A percentile compares a stretch with the other conserved stretches of the same genome.
Conservation (phyloP, 2,797 vertebrate species). For the Enteromius anoplus region DNA sequence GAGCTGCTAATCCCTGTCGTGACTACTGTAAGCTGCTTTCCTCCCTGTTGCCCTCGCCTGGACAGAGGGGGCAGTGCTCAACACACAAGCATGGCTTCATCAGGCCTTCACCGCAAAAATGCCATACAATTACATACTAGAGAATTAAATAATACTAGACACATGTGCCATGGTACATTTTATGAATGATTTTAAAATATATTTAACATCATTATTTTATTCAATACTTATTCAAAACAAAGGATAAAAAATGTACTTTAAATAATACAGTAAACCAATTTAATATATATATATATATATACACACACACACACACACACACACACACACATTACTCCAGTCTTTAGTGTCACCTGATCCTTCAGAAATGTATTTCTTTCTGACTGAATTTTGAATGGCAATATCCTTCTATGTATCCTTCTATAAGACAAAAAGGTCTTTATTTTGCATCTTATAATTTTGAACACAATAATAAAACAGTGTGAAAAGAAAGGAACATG, state of each 20-base stretch:
- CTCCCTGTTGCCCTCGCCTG: constrained; percentile 55
- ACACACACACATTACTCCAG: not conserved
- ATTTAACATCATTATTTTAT: not conserved
- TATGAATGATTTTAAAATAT: not conserved
- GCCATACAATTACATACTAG: not conserved
- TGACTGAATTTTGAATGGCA: not conserved
- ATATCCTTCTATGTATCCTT: not conserved
- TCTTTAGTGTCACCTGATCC: not conserved
- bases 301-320: no score
- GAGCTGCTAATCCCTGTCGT: constrained; percentile 66
- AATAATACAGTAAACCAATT: not conserved
- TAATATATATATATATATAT: no score
- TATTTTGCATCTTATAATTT: not conserved
- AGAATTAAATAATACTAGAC: not conserved
- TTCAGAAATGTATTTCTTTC: not conserved
- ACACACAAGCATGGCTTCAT: not conserved
- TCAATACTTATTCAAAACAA: not conserved
- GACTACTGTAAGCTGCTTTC: constrained; percentile 66
- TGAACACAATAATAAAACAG: not conserved
- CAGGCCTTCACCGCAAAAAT: not conserved
- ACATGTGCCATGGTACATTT: not conserved
- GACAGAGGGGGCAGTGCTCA: constrained; percentile 42
- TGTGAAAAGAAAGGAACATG: not conserved
- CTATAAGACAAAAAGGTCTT: not conserved
- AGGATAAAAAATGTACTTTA: not conserved